A percentile compares a stretch with the other conserved stretches of the same genome.
These are phyloP conservation scores for Tokudaia tokunoshimensis DNA, from an alignment of 2,797 vertebrate species.

Conservation along the genomic window DNA sequence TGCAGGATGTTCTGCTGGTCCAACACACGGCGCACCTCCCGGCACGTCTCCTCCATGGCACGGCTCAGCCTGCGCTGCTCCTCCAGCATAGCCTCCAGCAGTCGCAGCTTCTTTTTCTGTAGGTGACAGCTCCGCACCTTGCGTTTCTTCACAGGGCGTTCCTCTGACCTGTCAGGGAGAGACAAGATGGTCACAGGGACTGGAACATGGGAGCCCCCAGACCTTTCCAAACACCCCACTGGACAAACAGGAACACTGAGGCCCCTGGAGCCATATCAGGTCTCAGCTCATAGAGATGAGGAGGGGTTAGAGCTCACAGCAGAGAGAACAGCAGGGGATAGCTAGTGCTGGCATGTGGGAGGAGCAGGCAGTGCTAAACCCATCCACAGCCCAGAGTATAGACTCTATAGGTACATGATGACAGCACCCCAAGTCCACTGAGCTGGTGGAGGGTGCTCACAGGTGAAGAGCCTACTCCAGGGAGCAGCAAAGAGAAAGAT, in stretches of 20 bases:
- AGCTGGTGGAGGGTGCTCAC: neutral
- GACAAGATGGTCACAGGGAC: fast-evolving
- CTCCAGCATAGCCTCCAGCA: slow-evolving; percentile 96
- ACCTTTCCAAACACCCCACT: fast-evolving
- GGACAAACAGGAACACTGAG: neutral
- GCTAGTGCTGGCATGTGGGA: neutral
- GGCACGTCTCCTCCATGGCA: slow-evolving; percentile 96
- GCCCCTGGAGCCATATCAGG: neutral
- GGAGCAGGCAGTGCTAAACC: neutral
- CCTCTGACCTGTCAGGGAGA: slow-evolving; percentile 87
- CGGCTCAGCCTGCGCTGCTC: slow-evolving; percentile 94
- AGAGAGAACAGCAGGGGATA: no score
- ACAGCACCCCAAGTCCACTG: neutral
- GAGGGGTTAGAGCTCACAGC: neutral
- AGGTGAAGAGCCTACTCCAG: no score
- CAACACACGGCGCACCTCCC: slow-evolving; percentile 95
- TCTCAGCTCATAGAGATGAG: neutral
- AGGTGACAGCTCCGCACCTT: slow-evolving; percentile 89
- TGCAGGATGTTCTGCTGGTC: slow-evolving; percentile 98
- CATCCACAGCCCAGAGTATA: fast-evolving
- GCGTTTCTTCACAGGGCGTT: slow-evolving; percentile 91
- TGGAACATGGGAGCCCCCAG: neutral
- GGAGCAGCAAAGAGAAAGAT: no score
- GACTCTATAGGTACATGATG: neutral
- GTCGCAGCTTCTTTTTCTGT: slow-evolving; percentile 94